These are phyloP conservation scores for Ethmia dodecea DNA, from an alignment of 2,888 invertebrate species.

Conservation along the genomic window DNA sequence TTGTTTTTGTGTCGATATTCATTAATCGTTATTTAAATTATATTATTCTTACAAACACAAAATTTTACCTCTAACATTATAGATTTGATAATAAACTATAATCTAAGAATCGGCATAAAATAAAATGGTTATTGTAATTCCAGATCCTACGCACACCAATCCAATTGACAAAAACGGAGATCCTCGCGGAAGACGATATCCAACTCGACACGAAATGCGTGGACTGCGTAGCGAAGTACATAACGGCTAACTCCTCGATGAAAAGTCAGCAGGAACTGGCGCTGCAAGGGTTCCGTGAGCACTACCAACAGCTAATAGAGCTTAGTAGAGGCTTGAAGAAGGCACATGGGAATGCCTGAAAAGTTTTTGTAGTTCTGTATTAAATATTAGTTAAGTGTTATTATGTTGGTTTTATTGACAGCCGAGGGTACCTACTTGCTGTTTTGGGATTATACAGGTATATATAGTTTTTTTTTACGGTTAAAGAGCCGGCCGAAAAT, in stretches of 20 bases:
- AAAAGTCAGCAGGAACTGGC: constrained; percentile 83
- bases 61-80: too few species aligned
- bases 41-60: too few species aligned
- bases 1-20: too few species aligned
- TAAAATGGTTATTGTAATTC: too few species aligned
- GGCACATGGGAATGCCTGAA: constrained; percentile 79
- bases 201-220: constrained; percentile 75
- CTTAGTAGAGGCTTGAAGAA: constrained; percentile 80
- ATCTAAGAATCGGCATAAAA: too few species aligned
- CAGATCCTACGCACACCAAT: constrained; percentile 62
- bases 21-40: too few species aligned
- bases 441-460: too few species aligned
- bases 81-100: too few species aligned
- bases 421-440: too few species aligned
- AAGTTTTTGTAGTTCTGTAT: constrained; percentile 20
- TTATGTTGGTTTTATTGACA: too few species aligned
- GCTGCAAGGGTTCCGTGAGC: constrained; percentile 83
- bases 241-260: constrained; percentile 78
- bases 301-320: constrained; percentile 77
- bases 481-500: too few species aligned
- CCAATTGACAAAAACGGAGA: constrained; percentile 57
- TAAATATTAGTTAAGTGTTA: constrained; percentile 36
- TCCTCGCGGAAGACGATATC: constrained; percentile 71
- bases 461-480: too few species aligned
- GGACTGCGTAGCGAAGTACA: constrained; percentile 79